phyloP scores from a whole-genome alignment of 2,797 vertebrate species.

The Alcedo quadribrachys region DNA sequence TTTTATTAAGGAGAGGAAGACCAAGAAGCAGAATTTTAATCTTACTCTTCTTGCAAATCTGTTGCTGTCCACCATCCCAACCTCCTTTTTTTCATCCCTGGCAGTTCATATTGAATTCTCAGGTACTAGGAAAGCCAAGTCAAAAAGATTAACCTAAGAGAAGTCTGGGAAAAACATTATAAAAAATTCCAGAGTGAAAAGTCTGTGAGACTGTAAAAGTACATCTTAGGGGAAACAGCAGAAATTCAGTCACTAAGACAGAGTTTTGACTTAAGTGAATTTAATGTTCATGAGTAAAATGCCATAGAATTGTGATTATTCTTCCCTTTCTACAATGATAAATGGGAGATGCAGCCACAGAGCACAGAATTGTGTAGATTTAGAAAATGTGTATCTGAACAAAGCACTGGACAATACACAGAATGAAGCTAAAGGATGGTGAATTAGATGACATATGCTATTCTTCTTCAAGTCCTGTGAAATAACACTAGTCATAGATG shows the following conservation, averaged over 20 bases:
- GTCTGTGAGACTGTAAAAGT: neutral
- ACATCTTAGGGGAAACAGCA: neutral
- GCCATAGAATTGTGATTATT: neutral
- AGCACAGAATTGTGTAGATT: neutral
- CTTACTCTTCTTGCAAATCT: neutral
- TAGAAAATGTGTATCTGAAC: neutral
- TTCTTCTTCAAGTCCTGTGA: neutral
- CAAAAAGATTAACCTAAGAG: conserved; percentile 11
- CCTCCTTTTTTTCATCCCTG: neutral
- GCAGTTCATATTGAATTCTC: conserved; percentile 35
- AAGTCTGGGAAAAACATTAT: conserved; percentile 1
- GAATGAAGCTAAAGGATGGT: neutral
- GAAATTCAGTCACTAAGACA: neutral
- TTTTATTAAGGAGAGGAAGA: neutral
- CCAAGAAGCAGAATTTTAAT: neutral
- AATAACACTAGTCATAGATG: neutral
- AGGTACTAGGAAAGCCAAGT: conserved; percentile 5
- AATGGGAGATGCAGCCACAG: neutral
- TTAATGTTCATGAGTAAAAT: neutral
- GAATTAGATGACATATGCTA: neutral
- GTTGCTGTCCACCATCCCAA: neutral
- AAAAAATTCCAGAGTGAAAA: neutral
- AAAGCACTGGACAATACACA: neutral
- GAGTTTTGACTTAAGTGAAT: conserved; percentile 10
- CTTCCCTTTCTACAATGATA: neutral